phyloP scores from a whole-genome alignment of 2,113 vertebrate species.

The Clarias macrocephalus region DNA sequence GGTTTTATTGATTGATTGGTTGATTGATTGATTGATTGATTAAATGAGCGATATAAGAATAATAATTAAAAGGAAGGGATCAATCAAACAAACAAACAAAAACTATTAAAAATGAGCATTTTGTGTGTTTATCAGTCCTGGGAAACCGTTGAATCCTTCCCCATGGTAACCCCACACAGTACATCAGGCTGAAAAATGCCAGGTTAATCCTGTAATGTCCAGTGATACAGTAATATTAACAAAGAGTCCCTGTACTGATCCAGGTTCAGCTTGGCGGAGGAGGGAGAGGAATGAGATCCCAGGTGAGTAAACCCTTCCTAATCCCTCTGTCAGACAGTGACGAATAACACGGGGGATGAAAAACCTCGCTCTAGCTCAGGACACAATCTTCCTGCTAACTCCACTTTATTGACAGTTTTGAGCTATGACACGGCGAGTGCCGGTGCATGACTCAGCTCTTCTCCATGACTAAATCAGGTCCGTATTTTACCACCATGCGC shows the following conservation, averaged over 20 bases:
- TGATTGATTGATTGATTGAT: not conserved
- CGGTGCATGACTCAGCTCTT: not conserved
- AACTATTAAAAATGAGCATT: not conserved
- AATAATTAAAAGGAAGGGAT: not conserved
- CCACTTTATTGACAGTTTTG: not conserved
- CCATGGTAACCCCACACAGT: not conserved
- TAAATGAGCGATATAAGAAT: not conserved
- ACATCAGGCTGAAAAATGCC: not conserved
- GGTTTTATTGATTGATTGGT: not conserved
- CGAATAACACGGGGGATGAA: slow-evolving; percentile 33
- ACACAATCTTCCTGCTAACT: not conserved
- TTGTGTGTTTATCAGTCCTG: not conserved
- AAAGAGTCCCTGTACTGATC: not conserved
- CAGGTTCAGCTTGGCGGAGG: not conserved
- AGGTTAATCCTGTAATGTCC: not conserved
- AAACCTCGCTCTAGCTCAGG: slow-evolving; percentile 2
- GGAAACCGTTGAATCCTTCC: not conserved
- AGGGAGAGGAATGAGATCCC: not conserved
- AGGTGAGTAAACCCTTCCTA: not conserved
- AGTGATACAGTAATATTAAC: not conserved
- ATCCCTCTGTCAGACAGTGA: slow-evolving; percentile 1
- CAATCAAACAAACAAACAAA: not conserved
- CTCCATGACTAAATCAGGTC: not conserved
- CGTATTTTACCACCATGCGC: not conserved
- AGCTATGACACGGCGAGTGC: not conserved